phyloP scores from a whole-genome alignment of 2,113 vertebrate genomes.

The Leiothrix lutea region DNA sequence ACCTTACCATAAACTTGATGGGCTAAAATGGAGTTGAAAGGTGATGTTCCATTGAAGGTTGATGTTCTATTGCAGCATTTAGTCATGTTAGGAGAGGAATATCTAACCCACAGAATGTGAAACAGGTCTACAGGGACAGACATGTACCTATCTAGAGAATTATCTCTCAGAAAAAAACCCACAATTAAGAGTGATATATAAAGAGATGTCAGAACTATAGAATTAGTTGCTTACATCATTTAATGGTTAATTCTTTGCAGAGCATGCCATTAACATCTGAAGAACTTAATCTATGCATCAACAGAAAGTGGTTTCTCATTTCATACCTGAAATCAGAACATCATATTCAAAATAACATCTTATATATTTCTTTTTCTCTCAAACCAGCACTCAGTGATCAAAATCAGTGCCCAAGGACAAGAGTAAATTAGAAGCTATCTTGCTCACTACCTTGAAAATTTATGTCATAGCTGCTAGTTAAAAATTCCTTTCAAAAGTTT shows the following conservation, averaged over 20 bases:
- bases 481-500: background rate
- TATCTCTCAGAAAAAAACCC: background rate
- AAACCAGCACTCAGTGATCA: background rate
- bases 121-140: background rate
- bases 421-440: background rate
- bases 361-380: background rate
- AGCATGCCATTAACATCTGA: background rate
- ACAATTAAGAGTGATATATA: background rate
- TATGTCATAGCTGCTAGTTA: background rate
- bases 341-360: background rate
- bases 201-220: background rate
- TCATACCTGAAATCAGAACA: background rate
- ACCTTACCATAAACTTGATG: background rate
- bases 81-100: background rate
- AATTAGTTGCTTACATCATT: background rate
- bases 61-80: background rate
- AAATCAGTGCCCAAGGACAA: background rate
- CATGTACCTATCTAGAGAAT: background rate
- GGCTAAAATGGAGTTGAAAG: background rate
- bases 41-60: background rate
- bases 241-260: background rate
- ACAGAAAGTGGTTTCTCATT: background rate
- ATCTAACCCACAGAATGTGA: background rate
- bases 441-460: background rate
- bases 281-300: background rate